A percentile compares a stretch with the other conserved stretches of the same genome.
Conservation (phyloP, 2,888 invertebrate species). For the Girardia tigrina region DNA sequence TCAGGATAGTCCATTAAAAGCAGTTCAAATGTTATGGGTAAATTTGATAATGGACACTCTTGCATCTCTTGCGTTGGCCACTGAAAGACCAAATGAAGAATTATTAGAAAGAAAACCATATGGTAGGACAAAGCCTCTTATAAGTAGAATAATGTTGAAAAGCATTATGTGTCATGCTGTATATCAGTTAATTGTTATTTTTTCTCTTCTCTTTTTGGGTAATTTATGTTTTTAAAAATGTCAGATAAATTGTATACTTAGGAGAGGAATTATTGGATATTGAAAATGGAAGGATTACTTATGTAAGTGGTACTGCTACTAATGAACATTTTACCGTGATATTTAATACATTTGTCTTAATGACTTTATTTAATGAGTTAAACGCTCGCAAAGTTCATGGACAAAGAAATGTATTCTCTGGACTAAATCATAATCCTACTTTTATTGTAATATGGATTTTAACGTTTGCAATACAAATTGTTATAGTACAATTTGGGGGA, state of each 20-base stretch:
- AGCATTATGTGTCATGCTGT: conserved; percentile 93
- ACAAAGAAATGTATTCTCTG: conserved; percentile 90
- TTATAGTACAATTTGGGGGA: conserved; percentile 90
- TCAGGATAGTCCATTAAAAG: conserved; percentile 90
- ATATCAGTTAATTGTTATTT: conserved; percentile 85
- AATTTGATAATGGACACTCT: conserved; percentile 97
- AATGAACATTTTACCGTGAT: conserved; percentile 81
- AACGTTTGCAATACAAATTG: conserved; percentile 72
- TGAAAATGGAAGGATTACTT: conserved; percentile 60
- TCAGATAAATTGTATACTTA: conserved; percentile 42
- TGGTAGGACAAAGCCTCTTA: conserved; percentile 89
- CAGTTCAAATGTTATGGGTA: conserved; percentile 99
- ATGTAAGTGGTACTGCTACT: conserved; percentile 47
- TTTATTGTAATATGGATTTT: conserved; percentile 95
- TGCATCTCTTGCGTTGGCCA: conserved; percentile 86
- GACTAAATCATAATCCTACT: conserved; percentile 89
- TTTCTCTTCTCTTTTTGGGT: conserved; percentile 83
- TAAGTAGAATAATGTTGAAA: conserved; percentile 95
- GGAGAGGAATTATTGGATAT: conserved; percentile 80
- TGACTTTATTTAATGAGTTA: conserved; percentile 99
- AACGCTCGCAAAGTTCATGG: conserved; percentile 99
- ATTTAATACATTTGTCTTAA: conserved; percentile 99
- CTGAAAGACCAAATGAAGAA: conserved; percentile 84
- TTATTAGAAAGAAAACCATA: conserved; percentile 83
- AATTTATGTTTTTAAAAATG: conserved; percentile 35